These are phyloP conservation scores for Microchirus variegatus DNA, from an alignment of 2,797 vertebrate genomes.

Conservation along the genomic window DNA sequence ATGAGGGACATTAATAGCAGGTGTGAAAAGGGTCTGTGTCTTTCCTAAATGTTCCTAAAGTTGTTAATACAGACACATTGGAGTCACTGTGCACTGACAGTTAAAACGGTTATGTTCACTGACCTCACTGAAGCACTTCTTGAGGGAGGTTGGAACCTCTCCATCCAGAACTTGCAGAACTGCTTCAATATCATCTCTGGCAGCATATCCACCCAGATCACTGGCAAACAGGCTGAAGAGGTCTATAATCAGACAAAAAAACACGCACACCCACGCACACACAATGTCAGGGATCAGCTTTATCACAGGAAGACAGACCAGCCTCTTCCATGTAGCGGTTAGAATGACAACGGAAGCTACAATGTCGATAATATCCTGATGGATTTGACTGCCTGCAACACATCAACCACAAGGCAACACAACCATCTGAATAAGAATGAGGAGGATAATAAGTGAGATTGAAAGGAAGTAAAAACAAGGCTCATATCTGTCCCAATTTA, in stretches of 20 bases:
- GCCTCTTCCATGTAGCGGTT: neutral
- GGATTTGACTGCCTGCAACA: constrained; percentile 10
- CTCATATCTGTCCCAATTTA: too few relatives aligned
- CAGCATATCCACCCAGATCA: constrained; percentile 92
- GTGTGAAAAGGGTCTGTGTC: too few relatives aligned
- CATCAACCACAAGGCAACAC: neutral
- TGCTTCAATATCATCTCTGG: constrained; percentile 95
- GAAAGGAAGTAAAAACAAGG: neutral
- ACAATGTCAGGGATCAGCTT: constrained; percentile 16
- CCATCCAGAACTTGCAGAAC: constrained; percentile 93
- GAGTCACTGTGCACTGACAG: too few relatives aligned
- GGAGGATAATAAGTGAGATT: neutral
- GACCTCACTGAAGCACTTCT: constrained; percentile 96
- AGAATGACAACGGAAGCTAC: constrained; percentile 7
- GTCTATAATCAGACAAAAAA: constrained; percentile 75
- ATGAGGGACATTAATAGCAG: too few relatives aligned
- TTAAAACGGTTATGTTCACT: constrained; percentile 17
- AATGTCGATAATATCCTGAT: constrained; percentile 25
- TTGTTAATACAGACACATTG: too few relatives aligned
- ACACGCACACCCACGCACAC: neutral
- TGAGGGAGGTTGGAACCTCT: constrained; percentile 91
- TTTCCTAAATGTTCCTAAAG: too few relatives aligned
- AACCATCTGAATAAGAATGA: neutral
- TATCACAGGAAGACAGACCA: constrained; percentile 53
- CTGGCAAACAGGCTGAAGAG: constrained; percentile 98